A percentile compares a stretch with the other conserved stretches of the same genome.
phyloP scores from a whole-genome alignment of 2,888 invertebrate species.

The Ophion costatus region DNA sequence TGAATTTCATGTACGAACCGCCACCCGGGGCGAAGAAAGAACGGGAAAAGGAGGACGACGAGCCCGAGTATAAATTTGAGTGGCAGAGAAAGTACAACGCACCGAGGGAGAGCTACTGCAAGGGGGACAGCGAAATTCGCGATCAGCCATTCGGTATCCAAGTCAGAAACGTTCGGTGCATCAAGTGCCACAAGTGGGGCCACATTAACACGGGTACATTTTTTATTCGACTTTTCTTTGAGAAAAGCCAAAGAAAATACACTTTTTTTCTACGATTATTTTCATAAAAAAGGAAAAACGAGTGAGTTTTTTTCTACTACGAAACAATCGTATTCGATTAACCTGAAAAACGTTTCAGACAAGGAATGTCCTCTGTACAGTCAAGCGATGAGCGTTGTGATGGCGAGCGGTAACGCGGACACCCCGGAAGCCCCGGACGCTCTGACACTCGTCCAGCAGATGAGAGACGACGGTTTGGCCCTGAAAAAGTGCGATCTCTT shows the following conservation, averaged over 20 bases:
- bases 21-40: constrained; percentile 98
- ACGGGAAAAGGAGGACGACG: constrained; percentile 95
- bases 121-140: constrained; percentile 98
- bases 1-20: constrained; percentile 99
- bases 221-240: too few relatives aligned
- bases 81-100: constrained; percentile 99
- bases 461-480: constrained; percentile 95
- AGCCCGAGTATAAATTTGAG: constrained; percentile 99
- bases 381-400: constrained; percentile 92
- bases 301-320: not conserved
- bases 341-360: constrained; percentile 85
- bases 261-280: not conserved
- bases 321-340: not conserved
- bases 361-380: constrained; percentile 98
- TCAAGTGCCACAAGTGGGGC: constrained; percentile 99
- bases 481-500: constrained; percentile 88
- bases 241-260: constrained; percentile 20
- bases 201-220: constrained; percentile 95
- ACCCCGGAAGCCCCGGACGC: constrained; percentile 89
- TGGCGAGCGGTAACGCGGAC: constrained; percentile 85
- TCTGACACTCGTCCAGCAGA: constrained; percentile 92
- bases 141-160: constrained; percentile 99
- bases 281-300: not conserved
- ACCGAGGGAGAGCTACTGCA: constrained; percentile 98
- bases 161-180: constrained; percentile 98